phyloP scores from a whole-genome alignment of 2,888 invertebrate species.

The Tenodera sinensis region DNA sequence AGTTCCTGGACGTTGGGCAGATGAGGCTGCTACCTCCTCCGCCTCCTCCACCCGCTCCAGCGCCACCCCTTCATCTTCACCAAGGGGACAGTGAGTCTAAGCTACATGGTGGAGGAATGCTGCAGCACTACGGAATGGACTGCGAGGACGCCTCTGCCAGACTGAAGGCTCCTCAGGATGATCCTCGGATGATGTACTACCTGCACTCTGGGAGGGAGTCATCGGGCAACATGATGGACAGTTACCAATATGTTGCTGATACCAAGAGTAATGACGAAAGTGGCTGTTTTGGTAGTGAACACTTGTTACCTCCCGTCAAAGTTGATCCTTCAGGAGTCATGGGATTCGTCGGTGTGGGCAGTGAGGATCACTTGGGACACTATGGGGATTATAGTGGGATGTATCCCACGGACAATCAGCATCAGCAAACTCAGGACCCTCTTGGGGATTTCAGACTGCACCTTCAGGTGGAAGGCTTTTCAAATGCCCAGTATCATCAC shows the following conservation, averaged over 20 bases:
- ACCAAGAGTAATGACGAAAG: background rate
- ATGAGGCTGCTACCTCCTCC: background rate
- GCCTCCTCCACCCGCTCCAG: too few species aligned
- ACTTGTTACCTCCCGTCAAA: background rate
- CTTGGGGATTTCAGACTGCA: conserved; percentile 3
- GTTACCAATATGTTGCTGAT: background rate
- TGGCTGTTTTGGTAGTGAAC: background rate
- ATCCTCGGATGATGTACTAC: background rate
- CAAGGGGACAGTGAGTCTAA: background rate
- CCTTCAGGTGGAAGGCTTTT: background rate
- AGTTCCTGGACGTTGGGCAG: background rate
- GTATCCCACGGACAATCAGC: background rate
- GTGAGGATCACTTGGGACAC: background rate
- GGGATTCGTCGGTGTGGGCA: background rate
- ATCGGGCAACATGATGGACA: background rate
- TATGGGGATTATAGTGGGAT: background rate
- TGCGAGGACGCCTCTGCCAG: background rate
- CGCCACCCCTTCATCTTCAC: background rate
- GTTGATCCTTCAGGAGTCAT: background rate
- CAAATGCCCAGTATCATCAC: background rate
- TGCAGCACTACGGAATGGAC: background rate
- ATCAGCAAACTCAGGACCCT: background rate
- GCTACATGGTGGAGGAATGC: background rate
- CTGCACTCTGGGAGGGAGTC: background rate
- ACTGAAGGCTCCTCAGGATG: background rate